Evolutionary conservation across 2,113 vertebrate species (phyloP), one percentile per base, ranked within the genome.

Genomic region (Passer montanus): DNA sequence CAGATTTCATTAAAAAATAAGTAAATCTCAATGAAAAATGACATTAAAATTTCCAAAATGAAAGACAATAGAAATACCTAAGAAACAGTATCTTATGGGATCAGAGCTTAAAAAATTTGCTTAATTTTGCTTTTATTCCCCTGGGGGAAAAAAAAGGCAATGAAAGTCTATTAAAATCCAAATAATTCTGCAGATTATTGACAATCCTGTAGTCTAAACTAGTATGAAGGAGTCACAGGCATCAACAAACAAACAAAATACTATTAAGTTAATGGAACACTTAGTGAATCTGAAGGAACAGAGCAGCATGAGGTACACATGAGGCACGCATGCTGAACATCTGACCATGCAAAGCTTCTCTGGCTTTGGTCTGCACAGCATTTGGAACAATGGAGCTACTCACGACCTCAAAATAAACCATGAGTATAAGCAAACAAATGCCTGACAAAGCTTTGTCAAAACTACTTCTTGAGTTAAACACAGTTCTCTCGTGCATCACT

Each of bases 401-500:
- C 55, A 17, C 13, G 31, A 53, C 46, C 64, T 75, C 60, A 31
- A 15, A 84, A 47, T 52, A 79, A 91, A 64, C 19, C 2, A 13
- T 14, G 27, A 55, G 24, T 16, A 35, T 8, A 49, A 66, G n/a
- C 47, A 90, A 87, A 82, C 9, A 84, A 44, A 63, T 72, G n/a
- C 50, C 31, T 67, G 33, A 64, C 30, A 75, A 75, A 85, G 30
- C 31, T 62, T 44, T 72, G 41, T 39, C 44, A 86, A 73, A 87
- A 74, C 14, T 74, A 80, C 31, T 83, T 52, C 31, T 68, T 16
- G 37, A 74, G 37, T 72, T 68, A 88, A 76, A 64, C 20, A 50
- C 0, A 4, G n/a, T 19, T 93, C 35, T 68, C 41, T 67, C 5
- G 1, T 37, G 33, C 0, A 0, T 68, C 50, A 33, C 21, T 55